Conservation (phyloP, 2,113 vertebrate species). For the Dissostichus mawsoni region DNA sequence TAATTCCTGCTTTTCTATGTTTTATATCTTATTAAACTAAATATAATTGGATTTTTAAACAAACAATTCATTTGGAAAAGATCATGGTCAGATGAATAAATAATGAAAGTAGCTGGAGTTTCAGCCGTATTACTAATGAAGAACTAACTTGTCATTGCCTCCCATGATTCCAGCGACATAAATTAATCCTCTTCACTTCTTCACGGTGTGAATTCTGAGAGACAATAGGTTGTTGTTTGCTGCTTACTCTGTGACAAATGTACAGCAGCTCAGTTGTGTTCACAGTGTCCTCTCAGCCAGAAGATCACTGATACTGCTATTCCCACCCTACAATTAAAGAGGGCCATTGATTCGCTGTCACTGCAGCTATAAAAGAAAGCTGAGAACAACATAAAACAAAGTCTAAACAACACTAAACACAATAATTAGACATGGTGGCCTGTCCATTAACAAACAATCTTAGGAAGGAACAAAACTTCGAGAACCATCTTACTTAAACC, state of each 20-base stretch:
- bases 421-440: neutral
- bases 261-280: conserved; percentile 57
- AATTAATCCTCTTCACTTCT: conserved; percentile 39
- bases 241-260: conserved; percentile 45
- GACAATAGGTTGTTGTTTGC: conserved; percentile 57
- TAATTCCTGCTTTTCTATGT: no score
- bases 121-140: neutral
- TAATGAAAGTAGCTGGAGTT: no score
- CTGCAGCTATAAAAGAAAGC: conserved; percentile 10
- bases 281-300: conserved; percentile 44
- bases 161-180: neutral
- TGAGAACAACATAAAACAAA: conserved; percentile 2
- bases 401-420: neutral
- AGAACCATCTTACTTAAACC: neutral
- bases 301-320: conserved; percentile 48
- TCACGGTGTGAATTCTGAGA: conserved; percentile 42
- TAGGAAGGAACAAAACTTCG: neutral
- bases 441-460: neutral
- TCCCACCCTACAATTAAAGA: conserved; percentile 40
- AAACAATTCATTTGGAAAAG: no score
- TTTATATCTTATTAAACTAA: no score
- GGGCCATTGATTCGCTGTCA: conserved; percentile 34
- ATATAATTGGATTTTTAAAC: no score
- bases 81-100: no score
- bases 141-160: neutral